Conservation (phyloP, 2,113 vertebrate genomes). For the Gallinago media region DNA sequence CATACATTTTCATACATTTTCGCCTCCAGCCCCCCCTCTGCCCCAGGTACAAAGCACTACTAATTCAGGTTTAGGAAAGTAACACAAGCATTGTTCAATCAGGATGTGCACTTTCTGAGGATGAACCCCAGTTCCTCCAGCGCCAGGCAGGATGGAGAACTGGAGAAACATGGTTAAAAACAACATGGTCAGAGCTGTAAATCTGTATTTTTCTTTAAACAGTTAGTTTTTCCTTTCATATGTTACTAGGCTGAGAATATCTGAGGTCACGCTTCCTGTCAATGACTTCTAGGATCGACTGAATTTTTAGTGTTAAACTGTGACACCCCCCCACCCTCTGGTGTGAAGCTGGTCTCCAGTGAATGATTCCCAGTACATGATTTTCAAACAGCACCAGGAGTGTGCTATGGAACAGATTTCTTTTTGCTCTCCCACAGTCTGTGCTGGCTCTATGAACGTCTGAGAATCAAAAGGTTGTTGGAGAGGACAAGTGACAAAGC, state of each 20-base stretch:
- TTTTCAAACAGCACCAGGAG: neutral
- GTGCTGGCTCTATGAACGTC: neutral
- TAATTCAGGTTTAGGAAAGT: neutral
- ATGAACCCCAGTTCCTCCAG: neutral
- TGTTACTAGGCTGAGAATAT: neutral
- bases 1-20: neutral
- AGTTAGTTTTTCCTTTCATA: neutral
- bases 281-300: neutral
- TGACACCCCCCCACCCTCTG: rapidly evolving
- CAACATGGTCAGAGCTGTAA: rapidly evolving
- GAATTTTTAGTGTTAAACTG: neutral
- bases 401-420: neutral
- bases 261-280: neutral
- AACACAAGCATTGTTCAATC: rapidly evolving
- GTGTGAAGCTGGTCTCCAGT: neutral
- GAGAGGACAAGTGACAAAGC: neutral
- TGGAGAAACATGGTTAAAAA: neutral
- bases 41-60: neutral
- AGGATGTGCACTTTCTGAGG: rapidly evolving
- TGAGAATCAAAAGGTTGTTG: neutral
- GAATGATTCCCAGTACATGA: rapidly evolving
- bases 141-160: neutral
- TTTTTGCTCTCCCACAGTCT: neutral
- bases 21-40: neutral
- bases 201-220: neutral